A percentile compares a stretch with the other conserved stretches of the same genome.
Evolutionary conservation across 2,888 invertebrate species (phyloP).

Genomic region (Monoplex corrugatus): DNA sequence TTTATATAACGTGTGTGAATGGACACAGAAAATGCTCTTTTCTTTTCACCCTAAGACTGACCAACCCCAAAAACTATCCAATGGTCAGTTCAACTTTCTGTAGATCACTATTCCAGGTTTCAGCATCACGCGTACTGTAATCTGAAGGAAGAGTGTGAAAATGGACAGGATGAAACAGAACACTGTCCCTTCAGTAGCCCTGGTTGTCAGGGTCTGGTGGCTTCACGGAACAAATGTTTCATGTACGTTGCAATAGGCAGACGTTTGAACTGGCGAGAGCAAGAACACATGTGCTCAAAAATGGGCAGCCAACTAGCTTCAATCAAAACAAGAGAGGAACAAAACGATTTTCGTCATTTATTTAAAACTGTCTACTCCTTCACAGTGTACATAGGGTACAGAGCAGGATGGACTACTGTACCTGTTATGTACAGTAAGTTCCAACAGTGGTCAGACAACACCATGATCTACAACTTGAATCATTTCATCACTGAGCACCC

Average conservation of each 20-base stretch:
- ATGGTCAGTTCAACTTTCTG: background rate
- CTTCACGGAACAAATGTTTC: background rate
- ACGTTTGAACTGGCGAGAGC: background rate
- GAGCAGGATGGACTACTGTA: background rate
- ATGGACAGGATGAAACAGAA: slow-evolving; percentile 23
- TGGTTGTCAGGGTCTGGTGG: background rate
- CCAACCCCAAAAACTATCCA: background rate
- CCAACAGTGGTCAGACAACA: background rate
- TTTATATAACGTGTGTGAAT: background rate
- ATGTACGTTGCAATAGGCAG: background rate
- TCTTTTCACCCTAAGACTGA: background rate
- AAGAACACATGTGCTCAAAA: background rate
- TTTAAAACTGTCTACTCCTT: background rate
- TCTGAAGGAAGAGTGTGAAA: background rate
- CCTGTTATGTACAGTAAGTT: background rate
- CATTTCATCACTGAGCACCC: background rate
- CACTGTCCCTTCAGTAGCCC: slow-evolving; percentile 1
- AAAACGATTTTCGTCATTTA: background rate
- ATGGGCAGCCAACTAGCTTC: background rate
- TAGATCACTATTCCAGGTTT: background rate
- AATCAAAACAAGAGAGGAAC: background rate
- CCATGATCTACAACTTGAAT: background rate
- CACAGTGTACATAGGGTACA: background rate
- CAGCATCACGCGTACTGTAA: background rate
- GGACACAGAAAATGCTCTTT: background rate